These are phyloP conservation scores for Rhynchophorus ferrugineus DNA, from an alignment of 1,140 invertebrate species.

Conservation along the genomic window DNA sequence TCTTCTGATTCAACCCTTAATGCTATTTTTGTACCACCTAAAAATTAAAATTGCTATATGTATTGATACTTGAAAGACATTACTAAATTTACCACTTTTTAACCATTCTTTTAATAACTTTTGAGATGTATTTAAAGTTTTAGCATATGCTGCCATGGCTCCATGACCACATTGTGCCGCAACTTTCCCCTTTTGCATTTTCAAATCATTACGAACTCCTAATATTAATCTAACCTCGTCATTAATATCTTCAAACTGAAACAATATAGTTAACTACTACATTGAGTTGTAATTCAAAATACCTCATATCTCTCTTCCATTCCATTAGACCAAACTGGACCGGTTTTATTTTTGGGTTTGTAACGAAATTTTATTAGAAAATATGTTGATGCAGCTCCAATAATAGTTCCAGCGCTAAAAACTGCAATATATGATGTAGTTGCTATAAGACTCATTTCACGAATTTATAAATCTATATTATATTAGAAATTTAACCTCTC, in stretches of 20 bases:
- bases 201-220: constrained; percentile 80
- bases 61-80: neutral
- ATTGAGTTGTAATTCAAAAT: constrained; percentile 6
- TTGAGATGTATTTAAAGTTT: constrained; percentile 53
- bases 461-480: too few relatives aligned
- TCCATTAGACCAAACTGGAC: constrained; percentile 24
- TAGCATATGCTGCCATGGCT: constrained; percentile 71
- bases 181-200: constrained; percentile 92
- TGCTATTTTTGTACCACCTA: constrained; percentile 44
- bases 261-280: constrained; percentile 4
- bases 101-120: constrained; percentile 67
- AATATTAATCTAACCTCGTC: constrained; percentile 73
- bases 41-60: neutral
- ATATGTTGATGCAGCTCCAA: constrained; percentile 29
- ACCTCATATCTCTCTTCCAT: constrained; percentile 38
- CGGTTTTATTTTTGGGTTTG: constrained; percentile 15
- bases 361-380: constrained; percentile 22
- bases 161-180: constrained; percentile 90
- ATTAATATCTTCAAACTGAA: constrained; percentile 35
- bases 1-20: constrained; percentile 54
- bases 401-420: constrained; percentile 31
- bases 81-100: constrained; percentile 46
- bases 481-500: too few relatives aligned
- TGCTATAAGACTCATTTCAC: constrained; percentile 29
- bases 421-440: constrained; percentile 28